Evolutionary conservation across 2,888 invertebrate species (phyloP), one percentile per base, ranked within the genome.

Genomic region (Eupithecia vulgata): DNA sequence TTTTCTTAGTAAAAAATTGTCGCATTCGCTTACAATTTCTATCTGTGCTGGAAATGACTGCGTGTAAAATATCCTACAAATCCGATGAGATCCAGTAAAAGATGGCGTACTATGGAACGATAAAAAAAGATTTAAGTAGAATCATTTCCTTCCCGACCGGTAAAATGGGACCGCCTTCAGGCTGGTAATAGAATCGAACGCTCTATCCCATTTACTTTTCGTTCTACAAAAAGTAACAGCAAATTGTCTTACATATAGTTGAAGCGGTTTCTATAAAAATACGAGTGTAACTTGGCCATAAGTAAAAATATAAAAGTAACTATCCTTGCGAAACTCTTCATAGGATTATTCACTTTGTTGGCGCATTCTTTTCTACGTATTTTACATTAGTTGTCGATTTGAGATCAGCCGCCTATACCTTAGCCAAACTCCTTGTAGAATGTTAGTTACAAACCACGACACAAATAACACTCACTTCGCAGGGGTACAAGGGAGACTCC

Each of bases 111-210:
- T 67, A 71, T 37, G 59, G 61, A 35, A 35, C 61, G 42, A 45
- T 62, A 64, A 64, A 70, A 61, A 25, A 40, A 68, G 68, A 71
- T 72, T 73, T 69, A 66, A 57, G 68, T 68, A 30, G 48, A 71
- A 40, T 71, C 57, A 37, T 68, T 71, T 65, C 67, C 67, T 48
- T 66, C 65, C 65, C 21, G 59, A 66, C 65, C 35, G 70, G 67
- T 70, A 70, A 73, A 70, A 70, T 35, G 61, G 64, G 42, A 68
- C 25, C 37, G 69, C 52, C 40, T 45, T 45, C 30, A 25, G 64
- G 59, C 64, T 48, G 59, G 48, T 68, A 74, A 71, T 71, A 21
- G 59, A 74, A 71, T 65, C 35, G 13, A 69, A 66, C 68, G 68
- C 45, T 69, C 13, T 35, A 35, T 48, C 1, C 35, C 61, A 15